These are phyloP conservation scores for Luffia ferchaultella DNA, from an alignment of 2,888 invertebrate genomes.

Conservation along the genomic window DNA sequence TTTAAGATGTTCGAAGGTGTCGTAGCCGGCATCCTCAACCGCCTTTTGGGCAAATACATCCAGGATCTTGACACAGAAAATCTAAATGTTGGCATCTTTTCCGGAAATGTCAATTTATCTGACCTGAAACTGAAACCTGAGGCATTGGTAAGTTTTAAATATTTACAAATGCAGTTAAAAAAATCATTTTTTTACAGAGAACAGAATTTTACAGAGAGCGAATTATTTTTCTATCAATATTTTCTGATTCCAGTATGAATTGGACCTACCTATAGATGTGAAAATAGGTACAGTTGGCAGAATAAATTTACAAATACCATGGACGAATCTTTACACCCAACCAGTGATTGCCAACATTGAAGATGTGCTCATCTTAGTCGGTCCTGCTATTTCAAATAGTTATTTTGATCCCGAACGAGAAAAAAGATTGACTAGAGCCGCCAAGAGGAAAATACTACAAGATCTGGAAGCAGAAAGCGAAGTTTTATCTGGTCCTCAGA, in stretches of 20 bases:
- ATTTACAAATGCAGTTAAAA: neutral
- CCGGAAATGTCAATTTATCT: constrained; percentile 79
- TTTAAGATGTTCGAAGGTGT: constrained; percentile 78
- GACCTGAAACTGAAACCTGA: constrained; percentile 82
- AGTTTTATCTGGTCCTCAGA: constrained; percentile 68
- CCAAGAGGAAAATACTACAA: constrained; percentile 75
- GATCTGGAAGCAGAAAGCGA: constrained; percentile 69
- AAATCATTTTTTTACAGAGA: neutral
- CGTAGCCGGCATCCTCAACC: constrained; percentile 81
- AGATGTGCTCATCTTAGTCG: constrained; percentile 78
- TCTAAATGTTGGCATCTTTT: constrained; percentile 84
- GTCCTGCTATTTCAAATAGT: constrained; percentile 74
- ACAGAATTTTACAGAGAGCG: neutral
- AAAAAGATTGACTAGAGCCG: constrained; percentile 74
- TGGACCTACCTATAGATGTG: constrained; percentile 83
- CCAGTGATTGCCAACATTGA: constrained; percentile 78
- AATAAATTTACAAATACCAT: constrained; percentile 78
- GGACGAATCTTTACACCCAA: constrained; percentile 78
- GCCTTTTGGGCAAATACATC: constrained; percentile 82
- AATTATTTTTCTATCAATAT: neutral
- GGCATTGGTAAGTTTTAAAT: constrained; percentile 71
- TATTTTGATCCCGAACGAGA: constrained; percentile 78
- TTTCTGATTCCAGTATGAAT: constrained; percentile 73
- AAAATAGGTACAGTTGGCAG: constrained; percentile 82
- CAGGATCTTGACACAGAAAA: constrained; percentile 85